A percentile compares a stretch with the other conserved stretches of the same genome.
These are phyloP conservation scores for Onychorhynchus coronatus DNA, from an alignment of 2,113 vertebrate species.

Conservation along the genomic window DNA sequence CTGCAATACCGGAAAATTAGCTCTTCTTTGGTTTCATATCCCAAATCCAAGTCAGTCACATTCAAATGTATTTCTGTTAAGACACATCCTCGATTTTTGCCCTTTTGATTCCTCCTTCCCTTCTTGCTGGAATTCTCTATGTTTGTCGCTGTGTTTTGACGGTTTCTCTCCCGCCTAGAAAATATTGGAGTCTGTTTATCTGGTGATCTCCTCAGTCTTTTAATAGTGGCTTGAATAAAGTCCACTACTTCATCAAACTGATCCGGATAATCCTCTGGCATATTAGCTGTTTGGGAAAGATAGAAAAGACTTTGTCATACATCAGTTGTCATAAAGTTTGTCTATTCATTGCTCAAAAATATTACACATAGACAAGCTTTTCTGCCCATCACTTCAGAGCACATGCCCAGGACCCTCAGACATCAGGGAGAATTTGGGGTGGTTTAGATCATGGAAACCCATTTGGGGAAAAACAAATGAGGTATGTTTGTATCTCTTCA, in stretches of 20 bases:
- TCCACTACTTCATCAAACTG: slow-evolving; percentile 94
- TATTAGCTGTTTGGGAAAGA: slow-evolving; percentile 81
- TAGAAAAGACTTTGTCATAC: slow-evolving; percentile 33
- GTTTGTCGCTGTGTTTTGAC: slow-evolving; percentile 76
- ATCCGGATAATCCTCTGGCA: slow-evolving; percentile 84
- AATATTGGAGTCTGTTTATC: slow-evolving; percentile 72
- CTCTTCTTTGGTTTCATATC: slow-evolving; percentile 96
- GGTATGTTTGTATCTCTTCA: not conserved
- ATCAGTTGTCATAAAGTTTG: not conserved
- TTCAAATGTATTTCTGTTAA: slow-evolving; percentile 94
- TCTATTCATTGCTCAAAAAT: not conserved
- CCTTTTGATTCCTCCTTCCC: slow-evolving; percentile 72
- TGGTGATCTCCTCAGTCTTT: slow-evolving; percentile 87
- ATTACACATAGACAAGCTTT: not conserved
- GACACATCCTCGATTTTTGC: slow-evolving; percentile 86
- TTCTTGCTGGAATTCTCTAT: slow-evolving; percentile 69
- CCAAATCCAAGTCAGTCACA: slow-evolving; percentile 94
- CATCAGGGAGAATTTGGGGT: not conserved
- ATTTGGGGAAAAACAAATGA: not conserved
- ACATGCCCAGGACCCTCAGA: not conserved
- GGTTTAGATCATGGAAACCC: not conserved
- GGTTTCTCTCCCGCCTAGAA: slow-evolving; percentile 78
- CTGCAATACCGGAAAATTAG: slow-evolving; percentile 97
- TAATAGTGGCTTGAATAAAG: slow-evolving; percentile 94
- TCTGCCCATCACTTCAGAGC: not conserved